Conservation (phyloP, 1,140 invertebrate species). For the Drosophila parabipectinata region DNA sequence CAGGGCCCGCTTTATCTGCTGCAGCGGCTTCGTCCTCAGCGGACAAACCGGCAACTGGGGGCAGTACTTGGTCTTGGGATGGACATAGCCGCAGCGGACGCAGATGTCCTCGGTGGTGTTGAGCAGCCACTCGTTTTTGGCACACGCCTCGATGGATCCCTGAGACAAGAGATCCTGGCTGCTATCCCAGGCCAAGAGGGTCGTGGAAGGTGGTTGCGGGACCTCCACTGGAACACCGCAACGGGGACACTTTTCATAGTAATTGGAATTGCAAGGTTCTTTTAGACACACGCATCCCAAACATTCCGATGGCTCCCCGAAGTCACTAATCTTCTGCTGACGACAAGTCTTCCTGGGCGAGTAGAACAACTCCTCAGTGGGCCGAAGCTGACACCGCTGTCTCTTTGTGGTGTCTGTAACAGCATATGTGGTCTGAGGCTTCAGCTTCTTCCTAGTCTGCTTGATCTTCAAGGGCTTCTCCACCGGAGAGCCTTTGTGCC, state of each 20-base stretch:
- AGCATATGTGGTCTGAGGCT: background rate
- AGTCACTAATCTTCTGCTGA: background rate
- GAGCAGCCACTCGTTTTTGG: conserved; percentile 21
- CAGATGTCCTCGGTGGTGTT: conserved; percentile 29
- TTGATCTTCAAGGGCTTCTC: background rate
- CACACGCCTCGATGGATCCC: conserved; percentile 43
- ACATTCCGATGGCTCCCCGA: background rate
- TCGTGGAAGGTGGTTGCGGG: background rate
- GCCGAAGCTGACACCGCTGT: background rate
- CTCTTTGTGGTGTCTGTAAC: background rate
- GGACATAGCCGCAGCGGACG: conserved; percentile 37
- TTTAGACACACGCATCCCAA: background rate
- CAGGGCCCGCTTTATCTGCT: conserved; percentile 13
- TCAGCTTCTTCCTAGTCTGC: background rate
- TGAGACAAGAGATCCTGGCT: conserved; percentile 15
- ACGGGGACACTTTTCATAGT: conserved; percentile 22
- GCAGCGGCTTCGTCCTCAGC: background rate
- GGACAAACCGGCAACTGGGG: background rate
- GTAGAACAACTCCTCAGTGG: conserved; percentile 34
- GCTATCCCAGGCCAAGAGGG: too few species aligned
- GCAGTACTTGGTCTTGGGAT: conserved; percentile 4
- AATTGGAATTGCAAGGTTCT: background rate
- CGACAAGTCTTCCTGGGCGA: conserved; percentile 43
- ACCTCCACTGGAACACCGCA: conserved; percentile 15
- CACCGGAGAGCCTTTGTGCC: background rate